These are phyloP conservation scores for Cephus rjabovi DNA, from an alignment of 2,888 invertebrate species.

Conservation along the genomic window DNA sequence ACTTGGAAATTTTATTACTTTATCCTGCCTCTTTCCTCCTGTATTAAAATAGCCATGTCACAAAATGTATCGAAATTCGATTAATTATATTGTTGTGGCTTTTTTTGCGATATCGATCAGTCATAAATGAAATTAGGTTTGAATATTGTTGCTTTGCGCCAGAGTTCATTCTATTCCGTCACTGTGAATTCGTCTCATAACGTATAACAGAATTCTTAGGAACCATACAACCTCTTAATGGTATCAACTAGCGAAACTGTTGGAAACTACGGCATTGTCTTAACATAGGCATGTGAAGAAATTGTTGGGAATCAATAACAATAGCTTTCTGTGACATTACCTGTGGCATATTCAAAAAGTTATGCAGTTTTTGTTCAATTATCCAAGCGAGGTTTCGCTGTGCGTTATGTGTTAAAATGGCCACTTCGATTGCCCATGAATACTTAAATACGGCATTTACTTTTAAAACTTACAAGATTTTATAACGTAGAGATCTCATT, in stretches of 20 bases:
- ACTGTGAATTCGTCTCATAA: not conserved
- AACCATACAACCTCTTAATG: too few relatives aligned
- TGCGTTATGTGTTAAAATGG: too few relatives aligned
- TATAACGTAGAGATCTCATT: not conserved
- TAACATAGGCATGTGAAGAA: not conserved
- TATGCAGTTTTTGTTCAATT: too few relatives aligned
- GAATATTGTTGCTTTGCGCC: not conserved
- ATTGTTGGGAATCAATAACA: not conserved
- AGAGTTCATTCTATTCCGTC: not conserved
- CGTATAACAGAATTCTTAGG: not conserved
- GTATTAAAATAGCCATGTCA: not conserved
- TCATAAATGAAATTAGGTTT: not conserved
- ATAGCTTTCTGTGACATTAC: not conserved
- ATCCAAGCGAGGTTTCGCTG: too few relatives aligned
- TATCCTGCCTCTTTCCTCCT: not conserved
- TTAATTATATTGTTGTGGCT: not conserved
- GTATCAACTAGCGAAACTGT: not conserved
- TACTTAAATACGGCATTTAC: too few relatives aligned
- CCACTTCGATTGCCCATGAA: too few relatives aligned
- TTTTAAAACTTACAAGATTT: too few relatives aligned
- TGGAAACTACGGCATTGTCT: not conserved
- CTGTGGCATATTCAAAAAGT: too few relatives aligned
- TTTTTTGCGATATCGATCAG: not conserved
- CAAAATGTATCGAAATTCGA: not conserved
- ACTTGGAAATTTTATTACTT: not conserved